phyloP scores from a whole-genome alignment of 2,113 vertebrate species.

The Camelus bactrianus region DNA sequence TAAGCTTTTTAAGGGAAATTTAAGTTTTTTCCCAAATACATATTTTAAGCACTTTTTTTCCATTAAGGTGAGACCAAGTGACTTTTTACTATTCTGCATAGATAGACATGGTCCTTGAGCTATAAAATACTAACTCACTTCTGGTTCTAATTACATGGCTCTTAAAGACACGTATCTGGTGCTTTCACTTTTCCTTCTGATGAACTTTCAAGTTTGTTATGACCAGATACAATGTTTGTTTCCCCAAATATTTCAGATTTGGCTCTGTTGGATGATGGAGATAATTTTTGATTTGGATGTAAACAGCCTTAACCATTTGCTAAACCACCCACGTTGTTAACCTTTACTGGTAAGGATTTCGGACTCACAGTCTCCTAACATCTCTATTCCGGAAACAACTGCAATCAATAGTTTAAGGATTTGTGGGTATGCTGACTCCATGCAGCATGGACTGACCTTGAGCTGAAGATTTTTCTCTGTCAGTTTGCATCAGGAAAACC shows the following conservation, averaged over 20 bases:
- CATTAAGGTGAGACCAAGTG: neutral
- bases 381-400: neutral
- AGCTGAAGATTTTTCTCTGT: conserved; percentile 4
- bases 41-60: neutral
- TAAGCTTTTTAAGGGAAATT: neutral
- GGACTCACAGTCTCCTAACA: neutral
- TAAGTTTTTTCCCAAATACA: neutral
- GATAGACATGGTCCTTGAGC: neutral
- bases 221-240: conserved; percentile 4
- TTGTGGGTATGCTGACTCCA: neutral
- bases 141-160: neutral
- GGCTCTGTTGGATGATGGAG: neutral
- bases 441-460: neutral
- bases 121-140: neutral
- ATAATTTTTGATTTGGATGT: conserved; percentile 37
- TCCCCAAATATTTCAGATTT: neutral
- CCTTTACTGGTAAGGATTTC: neutral
- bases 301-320: neutral
- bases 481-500: conserved; percentile 29
- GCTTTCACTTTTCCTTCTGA: conserved; percentile 17
- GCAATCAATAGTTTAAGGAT: neutral
- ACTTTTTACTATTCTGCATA: neutral
- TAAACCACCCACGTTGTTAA: neutral
- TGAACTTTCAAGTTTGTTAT: neutral
- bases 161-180: neutral